These are phyloP conservation scores for Aeoliscus strigatus DNA, from an alignment of 2,797 vertebrate genomes.

Conservation along the genomic window DNA sequence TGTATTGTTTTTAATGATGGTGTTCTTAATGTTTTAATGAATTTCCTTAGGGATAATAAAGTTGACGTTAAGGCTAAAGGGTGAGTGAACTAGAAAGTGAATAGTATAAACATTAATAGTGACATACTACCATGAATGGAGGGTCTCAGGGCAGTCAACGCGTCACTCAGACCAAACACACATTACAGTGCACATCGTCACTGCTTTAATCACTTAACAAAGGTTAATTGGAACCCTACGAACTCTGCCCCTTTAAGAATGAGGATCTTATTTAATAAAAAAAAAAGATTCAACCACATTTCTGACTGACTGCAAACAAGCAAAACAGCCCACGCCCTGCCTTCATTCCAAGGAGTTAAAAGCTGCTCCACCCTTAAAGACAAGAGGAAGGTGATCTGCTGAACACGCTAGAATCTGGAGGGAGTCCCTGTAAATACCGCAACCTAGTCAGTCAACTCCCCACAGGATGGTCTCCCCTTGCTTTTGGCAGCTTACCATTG, in stretches of 20 bases:
- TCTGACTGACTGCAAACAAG: constrained; percentile 3
- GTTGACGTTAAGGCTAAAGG: no score
- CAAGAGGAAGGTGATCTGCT: constrained; percentile 21
- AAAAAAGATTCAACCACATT: neutral
- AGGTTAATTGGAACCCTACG: neutral
- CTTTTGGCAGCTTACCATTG: no score
- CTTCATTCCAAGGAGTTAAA: constrained; percentile 38
- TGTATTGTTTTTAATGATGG: no score
- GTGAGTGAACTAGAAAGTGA: no score
- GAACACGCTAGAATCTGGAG: neutral
- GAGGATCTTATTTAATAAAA: constrained; percentile 9
- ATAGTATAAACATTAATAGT: no score
- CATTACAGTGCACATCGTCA: no score
- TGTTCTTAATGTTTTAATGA: no score
- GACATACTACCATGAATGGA: no score
- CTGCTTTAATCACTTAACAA: neutral
- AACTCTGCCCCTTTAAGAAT: constrained; percentile 9
- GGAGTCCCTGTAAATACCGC: neutral
- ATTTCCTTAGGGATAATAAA: no score
- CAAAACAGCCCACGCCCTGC: constrained; percentile 11
- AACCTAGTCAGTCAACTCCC: neutral
- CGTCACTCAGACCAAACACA: neutral
- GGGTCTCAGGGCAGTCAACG: neutral
- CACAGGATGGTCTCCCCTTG: no score
- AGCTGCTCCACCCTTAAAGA: constrained; percentile 39